A percentile compares a stretch with the other conserved stretches of the same genome.
phyloP scores from a whole-genome alignment of 2,797 vertebrate species.

The Spondyliosoma cantharus region DNA sequence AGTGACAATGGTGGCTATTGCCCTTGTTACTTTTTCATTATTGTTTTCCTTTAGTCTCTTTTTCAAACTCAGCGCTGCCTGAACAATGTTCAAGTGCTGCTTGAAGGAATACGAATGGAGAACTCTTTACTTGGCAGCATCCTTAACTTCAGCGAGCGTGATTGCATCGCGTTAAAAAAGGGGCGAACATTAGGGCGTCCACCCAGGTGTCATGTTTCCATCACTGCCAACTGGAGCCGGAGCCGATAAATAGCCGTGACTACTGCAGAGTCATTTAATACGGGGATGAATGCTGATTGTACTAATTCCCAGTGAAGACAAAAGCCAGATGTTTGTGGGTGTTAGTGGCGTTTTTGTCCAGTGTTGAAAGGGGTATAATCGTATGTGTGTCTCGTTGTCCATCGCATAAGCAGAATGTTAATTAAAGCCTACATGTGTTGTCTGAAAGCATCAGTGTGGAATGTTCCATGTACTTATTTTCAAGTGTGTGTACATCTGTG shows the following conservation, averaged over 20 bases:
- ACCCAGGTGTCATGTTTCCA: background rate
- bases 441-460: slow-evolving; percentile 15
- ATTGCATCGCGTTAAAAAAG: background rate
- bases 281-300: slow-evolving; percentile 1
- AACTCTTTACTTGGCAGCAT: too few species aligned
- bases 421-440: slow-evolving; percentile 22
- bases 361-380: too few species aligned
- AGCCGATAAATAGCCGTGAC: background rate
- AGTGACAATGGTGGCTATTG: too few species aligned
- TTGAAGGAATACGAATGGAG: too few species aligned
- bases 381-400: background rate
- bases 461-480: slow-evolving; percentile 24
- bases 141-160: too few species aligned
- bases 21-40: background rate
- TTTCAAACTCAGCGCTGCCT: too few species aligned
- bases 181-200: background rate
- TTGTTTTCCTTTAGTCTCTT: background rate
- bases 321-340: background rate
- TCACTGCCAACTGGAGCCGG: background rate
- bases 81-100: too few species aligned
- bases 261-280: slow-evolving; percentile 6
- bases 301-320: slow-evolving; percentile 1
- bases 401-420: background rate
- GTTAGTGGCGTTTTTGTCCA: background rate
- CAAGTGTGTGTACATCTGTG: slow-evolving; percentile 54